Conservation (phyloP, 2,113 vertebrate species). For the Ranitomeya imitator region DNA sequence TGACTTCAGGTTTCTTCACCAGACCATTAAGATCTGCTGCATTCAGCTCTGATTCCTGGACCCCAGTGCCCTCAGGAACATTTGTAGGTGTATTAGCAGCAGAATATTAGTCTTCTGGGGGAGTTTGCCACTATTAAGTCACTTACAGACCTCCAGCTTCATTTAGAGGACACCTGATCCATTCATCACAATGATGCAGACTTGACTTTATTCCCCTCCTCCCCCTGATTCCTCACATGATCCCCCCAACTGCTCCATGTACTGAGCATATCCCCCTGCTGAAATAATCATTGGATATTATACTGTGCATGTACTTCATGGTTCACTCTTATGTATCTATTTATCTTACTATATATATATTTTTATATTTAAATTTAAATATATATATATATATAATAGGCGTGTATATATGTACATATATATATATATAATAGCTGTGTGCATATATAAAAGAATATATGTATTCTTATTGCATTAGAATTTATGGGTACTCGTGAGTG, state of each 20-base stretch:
- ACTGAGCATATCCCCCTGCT: background rate
- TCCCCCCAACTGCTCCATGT: constrained; percentile 22
- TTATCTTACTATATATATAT: background rate
- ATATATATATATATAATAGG: too few relatives aligned
- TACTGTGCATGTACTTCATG: background rate
- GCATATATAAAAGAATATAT: background rate
- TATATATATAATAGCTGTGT: too few relatives aligned
- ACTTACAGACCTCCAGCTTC: background rate
- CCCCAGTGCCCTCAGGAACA: background rate
- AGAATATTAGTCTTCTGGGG: too few relatives aligned
- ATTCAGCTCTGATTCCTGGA: background rate
- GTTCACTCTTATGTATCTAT: background rate
- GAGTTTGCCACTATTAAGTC: background rate
- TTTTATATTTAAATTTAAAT: too few relatives aligned
- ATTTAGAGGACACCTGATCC: constrained; percentile 22
- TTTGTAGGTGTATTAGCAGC: background rate
- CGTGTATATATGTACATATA: too few relatives aligned
- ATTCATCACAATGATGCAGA: constrained; percentile 1
- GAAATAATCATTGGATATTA: background rate
- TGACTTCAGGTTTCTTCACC: background rate
- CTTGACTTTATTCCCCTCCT: constrained; percentile 25
- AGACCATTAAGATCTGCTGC: background rate
- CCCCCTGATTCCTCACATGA: constrained; percentile 17
- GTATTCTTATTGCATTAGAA: background rate
- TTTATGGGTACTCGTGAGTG: background rate